Evolutionary conservation across 2,888 invertebrate species (phyloP).

Genomic region (Sacculina carcini): DNA sequence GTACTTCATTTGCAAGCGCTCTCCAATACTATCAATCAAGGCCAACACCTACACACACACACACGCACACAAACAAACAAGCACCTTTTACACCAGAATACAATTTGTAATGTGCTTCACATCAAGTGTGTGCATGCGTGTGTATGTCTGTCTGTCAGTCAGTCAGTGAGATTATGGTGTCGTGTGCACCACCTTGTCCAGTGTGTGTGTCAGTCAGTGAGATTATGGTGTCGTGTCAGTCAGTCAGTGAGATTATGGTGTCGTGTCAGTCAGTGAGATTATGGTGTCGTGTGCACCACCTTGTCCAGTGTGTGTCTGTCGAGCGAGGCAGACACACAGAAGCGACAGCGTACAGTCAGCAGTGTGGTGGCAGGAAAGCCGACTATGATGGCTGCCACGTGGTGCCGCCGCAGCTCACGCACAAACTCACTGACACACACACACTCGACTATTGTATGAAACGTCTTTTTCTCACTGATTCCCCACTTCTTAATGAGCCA

Average conservation of each 20-base stretch:
- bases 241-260: neutral
- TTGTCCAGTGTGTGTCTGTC: conserved; percentile 70
- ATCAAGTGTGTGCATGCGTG: neutral
- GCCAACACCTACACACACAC: conserved; percentile 10
- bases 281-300: neutral
- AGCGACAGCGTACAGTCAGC: conserved; percentile 65
- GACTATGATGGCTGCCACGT: conserved; percentile 80
- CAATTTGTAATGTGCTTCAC: neutral
- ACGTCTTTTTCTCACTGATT: too few relatives aligned
- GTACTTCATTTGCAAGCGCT: conserved; percentile 7
- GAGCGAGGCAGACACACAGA: conserved; percentile 87
- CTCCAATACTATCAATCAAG: conserved; percentile 10
- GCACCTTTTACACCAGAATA: neutral
- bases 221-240: neutral
- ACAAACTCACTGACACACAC: conserved; percentile 50
- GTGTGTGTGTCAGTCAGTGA: neutral
- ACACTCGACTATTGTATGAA: too few relatives aligned
- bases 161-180: neutral
- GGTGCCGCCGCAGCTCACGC: conserved; percentile 46
- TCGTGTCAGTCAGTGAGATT: neutral
- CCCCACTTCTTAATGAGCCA: too few relatives aligned
- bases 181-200: neutral
- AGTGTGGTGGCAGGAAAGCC: conserved; percentile 94
- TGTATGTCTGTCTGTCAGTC: neutral
- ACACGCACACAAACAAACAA: neutral